Evolutionary conservation across 2,888 invertebrate species (phyloP).

Genomic region (Eulithis testata): DNA sequence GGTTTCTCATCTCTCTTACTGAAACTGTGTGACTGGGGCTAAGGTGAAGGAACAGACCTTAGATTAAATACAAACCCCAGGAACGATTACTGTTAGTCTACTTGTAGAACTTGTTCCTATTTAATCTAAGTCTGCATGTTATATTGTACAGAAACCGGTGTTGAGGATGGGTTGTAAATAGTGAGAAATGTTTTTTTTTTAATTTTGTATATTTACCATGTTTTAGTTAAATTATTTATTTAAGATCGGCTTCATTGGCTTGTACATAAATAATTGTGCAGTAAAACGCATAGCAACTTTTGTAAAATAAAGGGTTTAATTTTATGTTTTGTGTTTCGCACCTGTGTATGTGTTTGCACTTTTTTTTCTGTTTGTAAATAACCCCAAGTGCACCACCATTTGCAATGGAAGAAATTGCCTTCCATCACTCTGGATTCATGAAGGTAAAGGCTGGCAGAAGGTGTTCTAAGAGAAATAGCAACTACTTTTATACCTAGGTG

Average conservation of each 20-base stretch:
- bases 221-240: constrained; percentile 67
- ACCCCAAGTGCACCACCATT: constrained; percentile 6
- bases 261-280: constrained; percentile 63
- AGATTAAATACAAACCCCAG: constrained; percentile 67
- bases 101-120: constrained; percentile 62
- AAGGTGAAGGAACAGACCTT: constrained; percentile 71
- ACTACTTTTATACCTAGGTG: too few relatives aligned
- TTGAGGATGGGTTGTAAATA: constrained; percentile 59
- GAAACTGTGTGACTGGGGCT: constrained; percentile 78
- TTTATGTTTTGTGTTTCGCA: constrained; percentile 48
- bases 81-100: constrained; percentile 42
- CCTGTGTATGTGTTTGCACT: constrained; percentile 40
- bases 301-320: constrained; percentile 54
- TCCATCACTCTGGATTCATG: background rate
- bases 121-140: constrained; percentile 71
- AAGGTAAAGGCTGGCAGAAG: background rate
- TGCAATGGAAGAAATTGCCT: background rate
- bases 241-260: constrained; percentile 64
- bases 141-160: constrained; percentile 53
- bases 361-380: constrained; percentile 20
- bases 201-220: constrained; percentile 45
- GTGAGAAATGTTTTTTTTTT: constrained; percentile 48
- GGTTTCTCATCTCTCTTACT: constrained; percentile 79
- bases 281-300: constrained; percentile 53
- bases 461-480: background rate